Evolutionary conservation across 1,140 invertebrate genomes (phyloP).

Genomic region (silkworm (Bombyx mori)): ASM3026992v2 NC_085115.1:3922001-3922500

Average conservation of each 20-base stretch:
- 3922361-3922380: too few species aligned
- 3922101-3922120: conserved; percentile 86
- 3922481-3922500: too few species aligned
- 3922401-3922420: too few species aligned
- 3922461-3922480: too few species aligned
- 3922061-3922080: conserved; percentile 93
- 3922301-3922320: too few species aligned
- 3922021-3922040: conserved; percentile 98
- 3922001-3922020: conserved; percentile 90
- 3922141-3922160: conserved; percentile 82
- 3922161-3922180: conserved; percentile 80
- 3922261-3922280: conserved; percentile 9
- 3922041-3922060: conserved; percentile 96
- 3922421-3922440: too few species aligned
- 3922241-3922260: conserved; percentile 23
- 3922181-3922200: conserved; percentile 11
- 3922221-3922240: conserved; percentile 14
- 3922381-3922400: too few species aligned
- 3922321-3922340: too few species aligned
- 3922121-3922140: conserved; percentile 89
- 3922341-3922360: too few species aligned
- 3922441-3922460: too few species aligned
- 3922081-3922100: conserved; percentile 97
- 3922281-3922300: too few species aligned
- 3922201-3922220: conserved; percentile 7